Evolutionary conservation across 2,888 invertebrate genomes (phyloP).

Genomic region (Lymantria monacha): DNA sequence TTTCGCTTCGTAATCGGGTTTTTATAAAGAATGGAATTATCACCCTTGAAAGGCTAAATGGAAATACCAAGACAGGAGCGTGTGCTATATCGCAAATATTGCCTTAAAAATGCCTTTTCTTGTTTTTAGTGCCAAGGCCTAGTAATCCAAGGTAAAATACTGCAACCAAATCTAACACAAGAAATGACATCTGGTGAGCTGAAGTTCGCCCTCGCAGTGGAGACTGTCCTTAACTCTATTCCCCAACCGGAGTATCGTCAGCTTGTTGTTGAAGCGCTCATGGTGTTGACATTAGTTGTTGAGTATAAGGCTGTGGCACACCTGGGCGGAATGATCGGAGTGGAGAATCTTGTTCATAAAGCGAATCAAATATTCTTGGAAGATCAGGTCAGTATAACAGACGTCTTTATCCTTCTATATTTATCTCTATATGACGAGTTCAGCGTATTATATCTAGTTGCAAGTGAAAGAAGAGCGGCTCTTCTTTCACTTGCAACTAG

Average conservation of each 20-base stretch:
- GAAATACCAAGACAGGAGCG: too few relatives aligned
- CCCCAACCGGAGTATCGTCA: slow-evolving; percentile 99
- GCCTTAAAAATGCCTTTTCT: neutral
- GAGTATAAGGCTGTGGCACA: slow-evolving; percentile 91
- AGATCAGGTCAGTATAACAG: slow-evolving; percentile 88
- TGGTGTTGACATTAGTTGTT: slow-evolving; percentile 95
- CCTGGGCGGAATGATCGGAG: slow-evolving; percentile 90
- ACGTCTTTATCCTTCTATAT: neutral
- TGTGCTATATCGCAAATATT: too few relatives aligned
- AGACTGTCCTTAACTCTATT: slow-evolving; percentile 97
- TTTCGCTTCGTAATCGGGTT: too few relatives aligned
- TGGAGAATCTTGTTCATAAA: slow-evolving; percentile 95
- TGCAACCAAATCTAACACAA: slow-evolving; percentile 96
- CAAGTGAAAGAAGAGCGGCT: too few relatives aligned
- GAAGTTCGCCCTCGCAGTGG: slow-evolving; percentile 98
- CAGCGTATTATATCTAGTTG: too few relatives aligned
- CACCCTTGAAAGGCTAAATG: too few relatives aligned
- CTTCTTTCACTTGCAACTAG: too few relatives aligned
- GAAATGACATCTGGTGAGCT: slow-evolving; percentile 99
- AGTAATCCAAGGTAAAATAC: slow-evolving; percentile 93
- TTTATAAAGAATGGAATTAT: too few relatives aligned
- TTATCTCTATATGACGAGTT: neutral
- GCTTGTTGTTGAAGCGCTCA: slow-evolving; percentile 97
- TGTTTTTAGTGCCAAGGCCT: slow-evolving; percentile 91
- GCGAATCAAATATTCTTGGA: slow-evolving; percentile 97